Evolutionary conservation across 2,797 vertebrate genomes (phyloP).

Genomic region (Rhodeus uyekii): DNA sequence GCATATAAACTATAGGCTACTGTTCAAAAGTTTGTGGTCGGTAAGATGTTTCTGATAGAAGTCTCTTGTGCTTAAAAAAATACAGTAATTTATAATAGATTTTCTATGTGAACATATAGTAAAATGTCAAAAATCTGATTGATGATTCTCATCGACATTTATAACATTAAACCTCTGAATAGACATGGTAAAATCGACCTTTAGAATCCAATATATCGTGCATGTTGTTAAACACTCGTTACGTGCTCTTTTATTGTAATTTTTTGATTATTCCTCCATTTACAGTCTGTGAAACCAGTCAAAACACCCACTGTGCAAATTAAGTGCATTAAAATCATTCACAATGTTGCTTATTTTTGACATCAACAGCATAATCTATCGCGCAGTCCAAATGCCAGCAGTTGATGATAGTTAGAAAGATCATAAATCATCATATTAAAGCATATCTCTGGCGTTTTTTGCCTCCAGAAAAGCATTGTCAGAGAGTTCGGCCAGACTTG

Average conservation of each 20-base stretch:
- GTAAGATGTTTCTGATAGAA: too few relatives aligned
- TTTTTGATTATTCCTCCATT: background rate
- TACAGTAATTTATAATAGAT: too few relatives aligned
- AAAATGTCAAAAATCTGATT: too few relatives aligned
- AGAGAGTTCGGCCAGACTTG: background rate
- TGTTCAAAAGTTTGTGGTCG: background rate
- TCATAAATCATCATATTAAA: background rate
- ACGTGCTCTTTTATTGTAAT: background rate
- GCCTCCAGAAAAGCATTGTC: conserved; percentile 1
- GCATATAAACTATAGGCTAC: too few relatives aligned
- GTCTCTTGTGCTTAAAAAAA: too few relatives aligned
- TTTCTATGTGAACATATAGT: too few relatives aligned
- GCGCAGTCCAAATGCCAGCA: background rate
- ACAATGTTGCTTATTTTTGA: background rate
- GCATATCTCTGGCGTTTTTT: conserved; percentile 2
- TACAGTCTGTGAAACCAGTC: background rate
- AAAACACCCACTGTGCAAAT: background rate
- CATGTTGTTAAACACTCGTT: background rate
- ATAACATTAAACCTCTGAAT: too few relatives aligned
- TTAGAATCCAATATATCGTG: background rate
- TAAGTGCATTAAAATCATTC: background rate
- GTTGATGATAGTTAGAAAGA: background rate
- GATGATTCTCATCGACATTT: too few relatives aligned
- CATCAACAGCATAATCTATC: background rate
- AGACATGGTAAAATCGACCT: background rate